phyloP scores from a whole-genome alignment of 2,888 invertebrate genomes.

The Plagiodera versicolora region DNA sequence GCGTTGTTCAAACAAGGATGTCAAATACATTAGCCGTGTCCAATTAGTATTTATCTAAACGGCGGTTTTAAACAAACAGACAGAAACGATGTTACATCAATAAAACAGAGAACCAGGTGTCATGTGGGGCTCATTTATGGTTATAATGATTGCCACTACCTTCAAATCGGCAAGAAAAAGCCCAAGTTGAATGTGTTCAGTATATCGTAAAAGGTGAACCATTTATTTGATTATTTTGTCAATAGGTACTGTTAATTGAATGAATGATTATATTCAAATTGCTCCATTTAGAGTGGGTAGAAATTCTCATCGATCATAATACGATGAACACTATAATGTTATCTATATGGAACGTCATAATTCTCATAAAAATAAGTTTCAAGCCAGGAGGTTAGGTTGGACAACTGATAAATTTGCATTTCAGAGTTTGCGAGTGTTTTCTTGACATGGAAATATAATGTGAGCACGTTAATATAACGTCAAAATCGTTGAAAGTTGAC shows the following conservation, averaged over 20 bases:
- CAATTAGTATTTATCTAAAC: constrained; percentile 17
- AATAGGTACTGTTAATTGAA: neutral
- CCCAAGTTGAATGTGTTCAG: neutral
- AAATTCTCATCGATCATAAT: neutral
- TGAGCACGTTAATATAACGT: no score
- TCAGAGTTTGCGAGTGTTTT: no score
- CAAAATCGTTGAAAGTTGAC: no score
- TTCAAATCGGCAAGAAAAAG: neutral
- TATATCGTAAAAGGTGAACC: neutral
- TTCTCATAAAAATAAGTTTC: no score
- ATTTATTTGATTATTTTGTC: neutral
- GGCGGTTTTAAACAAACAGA: constrained; percentile 15
- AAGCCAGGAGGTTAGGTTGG: no score
- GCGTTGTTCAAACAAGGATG: constrained; percentile 5
- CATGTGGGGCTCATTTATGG: neutral
- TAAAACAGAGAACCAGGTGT: constrained; percentile 14
- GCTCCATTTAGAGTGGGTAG: neutral
- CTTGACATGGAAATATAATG: no score
- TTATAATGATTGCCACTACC: neutral
- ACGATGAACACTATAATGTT: no score
- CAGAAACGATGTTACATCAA: constrained; percentile 15
- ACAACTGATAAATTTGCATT: no score
- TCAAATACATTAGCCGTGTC: constrained; percentile 18
- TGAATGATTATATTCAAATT: neutral
- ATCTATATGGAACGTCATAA: no score